Conservation (phyloP, 2,888 invertebrate genomes). For the Anoplius nigerrimus region DNA sequence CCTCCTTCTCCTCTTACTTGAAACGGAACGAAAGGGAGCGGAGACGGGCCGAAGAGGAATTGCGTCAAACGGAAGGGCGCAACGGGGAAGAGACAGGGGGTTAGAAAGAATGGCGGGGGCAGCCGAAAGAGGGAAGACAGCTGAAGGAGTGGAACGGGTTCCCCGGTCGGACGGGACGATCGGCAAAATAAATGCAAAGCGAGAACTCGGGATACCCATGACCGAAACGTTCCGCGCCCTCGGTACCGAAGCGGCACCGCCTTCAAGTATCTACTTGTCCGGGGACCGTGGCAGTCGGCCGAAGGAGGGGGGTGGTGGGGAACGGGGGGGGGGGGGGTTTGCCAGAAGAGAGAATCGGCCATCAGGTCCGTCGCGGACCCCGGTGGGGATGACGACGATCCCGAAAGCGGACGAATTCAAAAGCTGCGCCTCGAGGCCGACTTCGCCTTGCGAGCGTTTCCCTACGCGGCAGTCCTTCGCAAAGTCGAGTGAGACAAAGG, state of each 20-base stretch:
- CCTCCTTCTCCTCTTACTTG: too few species aligned
- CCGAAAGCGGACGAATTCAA: too few species aligned
- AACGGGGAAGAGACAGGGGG: background rate
- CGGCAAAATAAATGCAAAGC: constrained; percentile 73
- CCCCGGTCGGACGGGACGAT: constrained; percentile 49
- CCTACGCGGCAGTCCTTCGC: too few species aligned
- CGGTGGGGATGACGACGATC: background rate
- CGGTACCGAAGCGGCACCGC: constrained; percentile 57
- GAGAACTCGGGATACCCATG: constrained; percentile 28
- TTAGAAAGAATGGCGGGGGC: constrained; percentile 55
- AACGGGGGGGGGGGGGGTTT: background rate
- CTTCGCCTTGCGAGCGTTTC: too few species aligned
- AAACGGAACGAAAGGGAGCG: constrained; percentile 37
- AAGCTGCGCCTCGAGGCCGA: too few species aligned
- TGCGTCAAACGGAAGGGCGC: too few species aligned
- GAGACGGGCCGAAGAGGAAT: constrained; percentile 19
- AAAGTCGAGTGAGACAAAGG: constrained; percentile 50
- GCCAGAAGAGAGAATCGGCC: background rate
- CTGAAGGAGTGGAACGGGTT: constrained; percentile 64
- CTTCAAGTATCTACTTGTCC: constrained; percentile 68
- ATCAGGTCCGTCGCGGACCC: background rate
- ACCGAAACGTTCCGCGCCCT: constrained; percentile 24
- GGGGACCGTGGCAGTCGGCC: too few species aligned
- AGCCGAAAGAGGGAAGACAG: constrained; percentile 59
- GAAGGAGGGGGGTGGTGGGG: too few species aligned